Percentiles rank a stretch among this genome's conserved stretches.
Evolutionary conservation across 2,888 invertebrate species (phyloP).

Genomic region (Troilus luridus): DNA sequence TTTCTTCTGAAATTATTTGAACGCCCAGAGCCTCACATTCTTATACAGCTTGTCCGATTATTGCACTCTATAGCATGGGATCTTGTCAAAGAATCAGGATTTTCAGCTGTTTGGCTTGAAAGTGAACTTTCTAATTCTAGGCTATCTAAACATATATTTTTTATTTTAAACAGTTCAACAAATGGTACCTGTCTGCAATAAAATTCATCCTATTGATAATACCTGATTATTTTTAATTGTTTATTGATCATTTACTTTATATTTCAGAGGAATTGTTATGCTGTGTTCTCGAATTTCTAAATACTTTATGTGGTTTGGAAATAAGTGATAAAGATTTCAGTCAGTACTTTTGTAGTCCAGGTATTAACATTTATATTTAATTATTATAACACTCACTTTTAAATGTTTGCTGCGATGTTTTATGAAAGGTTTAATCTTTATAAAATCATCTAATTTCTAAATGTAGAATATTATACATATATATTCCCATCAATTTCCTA

Average conservation of each 20-base stretch:
- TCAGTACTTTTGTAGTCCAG: conserved; percentile 62
- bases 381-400: neutral
- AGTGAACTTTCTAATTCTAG: conserved; percentile 60
- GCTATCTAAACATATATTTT: conserved; percentile 72
- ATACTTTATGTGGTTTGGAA: conserved; percentile 65
- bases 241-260: conserved; percentile 17
- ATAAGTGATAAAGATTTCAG: conserved; percentile 65
- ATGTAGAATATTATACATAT: neutral
- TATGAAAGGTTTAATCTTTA: neutral
- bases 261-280: conserved; percentile 68
- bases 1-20: conserved; percentile 72
- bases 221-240: neutral
- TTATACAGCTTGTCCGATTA: conserved; percentile 82
- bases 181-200: conserved; percentile 70
- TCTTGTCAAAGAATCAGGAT: conserved; percentile 64
- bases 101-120: conserved; percentile 65
- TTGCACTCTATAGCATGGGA: conserved; percentile 70
- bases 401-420: neutral
- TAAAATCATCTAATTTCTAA: neutral
- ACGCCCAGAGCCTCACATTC: conserved; percentile 78
- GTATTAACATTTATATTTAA: neutral
- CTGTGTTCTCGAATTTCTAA: conserved; percentile 65
- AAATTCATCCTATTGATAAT: neutral
- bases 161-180: conserved; percentile 82
- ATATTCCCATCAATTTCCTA: too few relatives aligned